A percentile compares a stretch with the other conserved stretches of the same genome.
Conservation (phyloP, 2,888 invertebrate species). For the Polia nebulosa region DNA sequence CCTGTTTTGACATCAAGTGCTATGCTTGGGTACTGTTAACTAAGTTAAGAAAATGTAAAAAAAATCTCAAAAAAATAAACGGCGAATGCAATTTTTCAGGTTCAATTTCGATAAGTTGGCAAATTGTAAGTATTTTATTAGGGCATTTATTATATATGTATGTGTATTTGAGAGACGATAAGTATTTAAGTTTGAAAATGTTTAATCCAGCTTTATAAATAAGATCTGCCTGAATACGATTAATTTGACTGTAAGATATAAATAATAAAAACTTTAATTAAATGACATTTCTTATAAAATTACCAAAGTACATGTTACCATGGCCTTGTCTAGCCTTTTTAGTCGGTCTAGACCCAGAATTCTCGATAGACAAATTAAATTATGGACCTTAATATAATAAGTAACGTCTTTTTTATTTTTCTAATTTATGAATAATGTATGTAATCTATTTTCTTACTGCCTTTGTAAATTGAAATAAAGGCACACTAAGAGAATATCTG, state of each 20-base stretch:
- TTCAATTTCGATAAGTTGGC: conserved; percentile 34
- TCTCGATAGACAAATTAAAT: not conserved
- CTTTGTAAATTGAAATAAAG: not conserved
- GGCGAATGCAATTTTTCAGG: conserved; percentile 18
- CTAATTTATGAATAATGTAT: conserved; percentile 1
- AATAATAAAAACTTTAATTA: conserved; percentile 7
- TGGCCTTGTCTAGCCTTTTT: conserved; percentile 22
- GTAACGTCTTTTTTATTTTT: no score
- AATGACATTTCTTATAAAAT: conserved; percentile 6
- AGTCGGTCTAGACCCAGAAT: conserved; percentile 9
- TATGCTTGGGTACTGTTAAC: conserved; percentile 1
- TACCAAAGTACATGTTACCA: conserved; percentile 6
- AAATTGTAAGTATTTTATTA: conserved; percentile 28
- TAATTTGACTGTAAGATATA: conserved; percentile 7
- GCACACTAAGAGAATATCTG: conserved; percentile 1
- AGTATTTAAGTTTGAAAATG: not conserved
- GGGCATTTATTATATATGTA: conserved; percentile 44
- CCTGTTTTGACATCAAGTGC: not conserved
- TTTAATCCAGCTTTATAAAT: conserved; percentile 17
- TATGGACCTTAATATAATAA: conserved; percentile 14
- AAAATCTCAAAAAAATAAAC: conserved; percentile 2
- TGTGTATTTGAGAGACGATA: not conserved
- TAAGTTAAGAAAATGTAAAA: conserved; percentile 1
- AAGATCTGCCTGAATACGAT: conserved; percentile 38
- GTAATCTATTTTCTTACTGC: conserved; percentile 17